Evolutionary conservation across 2,888 invertebrate genomes (phyloP), one percentile per base, ranked within the genome.

Genomic region (Deilephila elpenor): DNA sequence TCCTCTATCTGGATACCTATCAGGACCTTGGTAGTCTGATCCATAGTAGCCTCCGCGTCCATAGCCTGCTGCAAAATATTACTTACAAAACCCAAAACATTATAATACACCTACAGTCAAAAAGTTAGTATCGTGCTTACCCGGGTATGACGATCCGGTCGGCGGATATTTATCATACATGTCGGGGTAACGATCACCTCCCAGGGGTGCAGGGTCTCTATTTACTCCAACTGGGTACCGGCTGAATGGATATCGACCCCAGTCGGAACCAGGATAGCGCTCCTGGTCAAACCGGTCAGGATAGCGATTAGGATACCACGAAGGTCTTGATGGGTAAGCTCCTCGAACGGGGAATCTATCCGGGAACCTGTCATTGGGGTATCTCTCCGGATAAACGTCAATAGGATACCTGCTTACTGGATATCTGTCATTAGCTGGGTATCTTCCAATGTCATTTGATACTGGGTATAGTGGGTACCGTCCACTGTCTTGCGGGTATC

Each of bases 141-240:
- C 94, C 83, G 93, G 93, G 83, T 92, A 93, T 83, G 94, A 93
- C 77, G 94, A 92, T 90, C 94, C 94, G 91, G 92, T 93, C 90
- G 94, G 94, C 90, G 96, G 96, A 93, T 95, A 96, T 86, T 95
- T 95, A 81, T 95, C 95, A 86, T 95, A 93, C 76, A 93, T 82
- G 80, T 93, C 91, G 71, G 95, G 95, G 83, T 94, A 94, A 79
- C 95, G 92, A 80, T 93, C 93, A 59, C 93, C 94, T 67, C 95
- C 95, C 71, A 90, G 84, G 53, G 96, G 95, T 81, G 91, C 89
- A 59, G 95, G 94, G 80, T 94, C 94, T 77, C 93, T 89, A 81
- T 95, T 94, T 8, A 94, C 92, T 20, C 94, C 94, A 64, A 94
- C 93, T 59, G 94, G 93, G 80, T 94, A 94, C 77, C 91, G 87